Evolutionary conservation across 2,888 invertebrate species (phyloP), one percentile per base, ranked within the genome.

Genomic region (Drosophila mercatorum): DNA sequence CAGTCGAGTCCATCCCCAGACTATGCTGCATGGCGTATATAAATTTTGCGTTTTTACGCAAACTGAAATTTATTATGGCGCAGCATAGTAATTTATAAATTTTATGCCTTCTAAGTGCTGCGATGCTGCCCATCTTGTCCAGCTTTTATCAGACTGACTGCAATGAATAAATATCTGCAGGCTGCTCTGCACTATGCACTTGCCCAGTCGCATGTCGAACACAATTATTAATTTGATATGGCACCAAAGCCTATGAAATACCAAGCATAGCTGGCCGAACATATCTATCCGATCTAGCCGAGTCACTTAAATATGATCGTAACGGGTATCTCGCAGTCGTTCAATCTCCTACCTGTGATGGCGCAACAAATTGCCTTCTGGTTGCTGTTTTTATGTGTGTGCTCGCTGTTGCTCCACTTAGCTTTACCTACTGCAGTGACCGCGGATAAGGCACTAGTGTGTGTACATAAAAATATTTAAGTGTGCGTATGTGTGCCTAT

Each of bases 41-140:
- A 89, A 80, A 88, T 89, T 89, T 80, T 81, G 75, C 82, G 89
- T 89, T 85, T 86, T 87, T 87, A 88, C 87, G 75, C 80, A 89
- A 87, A 87, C 85, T 88, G 80, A 88, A 88, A 88, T 88, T 89
- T 88, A 88, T 88, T 88, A 79, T 86, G 79, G 89, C 86, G 87
- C 87, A 88, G 67, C 75, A 74, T 80, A 77, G 89, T 87, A 87
- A 89, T 88, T 86, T 89, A 87, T 89, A 78, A 78, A 87, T 89
- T 88, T 83, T 88, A 89, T 88, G 89, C 88, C 89, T 83, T 88
- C 80, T 89, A 87, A 87, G 86, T 88, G 85, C 80, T 69, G 51
- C 43, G 28, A 26, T 6, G 47, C 57, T n/a, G 52, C n/a, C 57
- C 46, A 38, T 17, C 34, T n/a, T 34, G 7, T 44, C 17, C 28